These are phyloP conservation scores for Sebastes diaconus DNA, from an alignment of 2,797 vertebrate species.

Conservation along the genomic window DNA sequence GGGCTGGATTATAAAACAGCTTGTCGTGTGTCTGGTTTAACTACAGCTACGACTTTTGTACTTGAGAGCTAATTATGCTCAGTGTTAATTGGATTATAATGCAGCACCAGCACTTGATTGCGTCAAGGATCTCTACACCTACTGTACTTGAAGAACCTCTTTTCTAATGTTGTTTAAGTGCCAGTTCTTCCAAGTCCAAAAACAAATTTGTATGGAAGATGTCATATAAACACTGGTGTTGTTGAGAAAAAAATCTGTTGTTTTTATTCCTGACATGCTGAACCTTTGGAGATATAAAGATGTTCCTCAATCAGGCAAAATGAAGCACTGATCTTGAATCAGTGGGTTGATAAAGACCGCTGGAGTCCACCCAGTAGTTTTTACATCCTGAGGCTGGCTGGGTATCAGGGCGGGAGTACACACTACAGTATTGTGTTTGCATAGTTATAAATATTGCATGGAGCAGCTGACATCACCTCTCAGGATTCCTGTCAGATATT, in stretches of 20 bases:
- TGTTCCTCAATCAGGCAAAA: not conserved
- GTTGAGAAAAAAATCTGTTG: not conserved
- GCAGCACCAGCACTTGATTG: not conserved
- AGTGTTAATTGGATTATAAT: conserved; percentile 21
- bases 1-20: not conserved
- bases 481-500: conserved; percentile 43
- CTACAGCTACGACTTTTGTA: not conserved
- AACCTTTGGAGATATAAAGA: not conserved
- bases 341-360: not conserved
- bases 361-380: not conserved
- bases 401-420: conserved; percentile 11
- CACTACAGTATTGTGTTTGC: conserved; percentile 56
- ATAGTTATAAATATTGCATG: conserved; percentile 66
- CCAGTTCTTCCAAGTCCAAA: not conserved
- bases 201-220: not conserved
- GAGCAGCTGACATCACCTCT: conserved; percentile 44
- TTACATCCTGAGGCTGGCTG: conserved; percentile 15
- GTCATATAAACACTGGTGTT: not conserved
- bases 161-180: conserved; percentile 14
- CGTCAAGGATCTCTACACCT: not conserved
- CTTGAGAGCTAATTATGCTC: not conserved
- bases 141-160: not conserved
- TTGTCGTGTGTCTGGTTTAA: not conserved
- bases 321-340: conserved; percentile 10
- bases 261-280: not conserved